Percentiles rank a stretch among this genome's conserved stretches.
These are phyloP conservation scores for Harmothoe impar DNA, from an alignment of 2,888 invertebrate species.

Conservation along the genomic window DNA sequence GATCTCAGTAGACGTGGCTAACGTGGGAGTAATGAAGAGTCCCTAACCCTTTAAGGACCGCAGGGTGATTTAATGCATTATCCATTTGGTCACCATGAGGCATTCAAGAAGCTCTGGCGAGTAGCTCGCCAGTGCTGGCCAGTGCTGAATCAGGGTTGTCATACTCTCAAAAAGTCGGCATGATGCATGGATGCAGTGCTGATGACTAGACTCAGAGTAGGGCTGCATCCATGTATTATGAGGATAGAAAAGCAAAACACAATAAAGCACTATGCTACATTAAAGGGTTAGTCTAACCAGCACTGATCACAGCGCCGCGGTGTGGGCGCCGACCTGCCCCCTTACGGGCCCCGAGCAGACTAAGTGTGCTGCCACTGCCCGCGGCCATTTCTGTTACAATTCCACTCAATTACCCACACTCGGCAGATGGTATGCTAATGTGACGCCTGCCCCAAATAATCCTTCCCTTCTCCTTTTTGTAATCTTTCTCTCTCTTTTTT, in stretches of 20 bases:
- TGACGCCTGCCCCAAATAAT: background rate
- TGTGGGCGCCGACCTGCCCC: conserved; percentile 3
- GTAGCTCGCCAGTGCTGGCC: too few species aligned
- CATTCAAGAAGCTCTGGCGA: too few species aligned
- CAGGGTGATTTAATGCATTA: too few species aligned
- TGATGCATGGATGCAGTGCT: too few species aligned
- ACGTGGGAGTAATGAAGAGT: background rate
- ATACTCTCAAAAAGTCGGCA: too few species aligned
- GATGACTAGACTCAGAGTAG: too few species aligned
- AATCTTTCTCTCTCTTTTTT: background rate
- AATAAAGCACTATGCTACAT: too few species aligned
- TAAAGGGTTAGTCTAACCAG: too few species aligned
- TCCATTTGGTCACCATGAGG: too few species aligned
- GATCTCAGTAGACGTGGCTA: background rate
- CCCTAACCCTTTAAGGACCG: background rate
- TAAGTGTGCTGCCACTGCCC: background rate
- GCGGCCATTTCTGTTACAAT: conserved; percentile 35
- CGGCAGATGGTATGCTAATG: conserved; percentile 24
- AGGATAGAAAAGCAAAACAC: too few species aligned
- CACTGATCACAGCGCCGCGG: background rate
- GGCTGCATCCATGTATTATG: too few species aligned
- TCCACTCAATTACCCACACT: conserved; percentile 18
- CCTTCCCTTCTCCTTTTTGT: background rate
- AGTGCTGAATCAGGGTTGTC: too few species aligned
- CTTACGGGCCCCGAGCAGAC: background rate